Evolutionary conservation across 2,888 invertebrate species (phyloP).

Genomic region (Idaea biselata): DNA sequence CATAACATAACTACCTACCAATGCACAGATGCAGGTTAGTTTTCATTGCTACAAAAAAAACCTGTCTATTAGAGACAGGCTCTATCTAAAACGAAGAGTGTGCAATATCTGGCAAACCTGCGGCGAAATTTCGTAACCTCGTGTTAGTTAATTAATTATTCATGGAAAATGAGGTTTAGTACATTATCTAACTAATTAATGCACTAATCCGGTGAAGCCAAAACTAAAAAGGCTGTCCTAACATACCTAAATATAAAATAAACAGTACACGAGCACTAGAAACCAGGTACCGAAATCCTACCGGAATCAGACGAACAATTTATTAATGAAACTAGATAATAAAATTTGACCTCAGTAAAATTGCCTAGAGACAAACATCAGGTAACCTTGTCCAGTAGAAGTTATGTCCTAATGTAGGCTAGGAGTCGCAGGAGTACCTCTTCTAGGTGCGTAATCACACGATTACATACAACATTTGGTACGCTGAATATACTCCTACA

Average conservation of each 20-base stretch:
- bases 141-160: no score
- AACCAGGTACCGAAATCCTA: slow-evolving; percentile 17
- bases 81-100: no score
- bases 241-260: no score
- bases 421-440: neutral
- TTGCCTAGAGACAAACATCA: slow-evolving; percentile 55
- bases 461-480: slow-evolving; percentile 58
- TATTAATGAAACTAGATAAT: slow-evolving; percentile 45
- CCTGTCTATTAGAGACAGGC: no score
- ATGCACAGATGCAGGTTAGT: no score
- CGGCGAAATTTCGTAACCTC: no score
- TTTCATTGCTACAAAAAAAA: no score
- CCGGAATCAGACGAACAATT: slow-evolving; percentile 27
- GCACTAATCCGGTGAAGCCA: no score
- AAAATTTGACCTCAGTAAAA: slow-evolving; percentile 62
- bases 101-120: no score
- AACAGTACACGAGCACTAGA: slow-evolving; percentile 21
- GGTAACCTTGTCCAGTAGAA: slow-evolving; percentile 33
- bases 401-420: slow-evolving; percentile 40
- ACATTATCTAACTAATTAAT: slow-evolving; percentile 8
- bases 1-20: no score
- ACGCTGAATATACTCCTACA: slow-evolving; percentile 57
- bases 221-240: no score
- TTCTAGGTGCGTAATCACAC: slow-evolving; percentile 35
- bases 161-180: no score